Percentiles rank a stretch among this genome's conserved stretches.
These are phyloP conservation scores for Anarhynchus alexandrinus DNA, from an alignment of 2,113 vertebrate species.

Conservation along the genomic window DNA sequence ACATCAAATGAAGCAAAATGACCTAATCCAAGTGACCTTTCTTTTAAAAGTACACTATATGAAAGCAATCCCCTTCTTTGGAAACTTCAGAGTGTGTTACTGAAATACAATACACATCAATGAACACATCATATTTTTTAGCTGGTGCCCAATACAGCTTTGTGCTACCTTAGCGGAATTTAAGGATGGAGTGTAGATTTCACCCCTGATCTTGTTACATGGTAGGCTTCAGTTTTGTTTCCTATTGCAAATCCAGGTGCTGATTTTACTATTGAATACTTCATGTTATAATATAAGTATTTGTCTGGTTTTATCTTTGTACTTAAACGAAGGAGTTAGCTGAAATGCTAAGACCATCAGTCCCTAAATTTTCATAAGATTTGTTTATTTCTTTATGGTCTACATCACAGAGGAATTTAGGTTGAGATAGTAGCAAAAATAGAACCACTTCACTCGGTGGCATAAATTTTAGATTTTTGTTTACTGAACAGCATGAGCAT, in stretches of 20 bases:
- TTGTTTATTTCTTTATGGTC: neutral
- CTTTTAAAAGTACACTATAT: neutral
- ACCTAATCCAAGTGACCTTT: neutral
- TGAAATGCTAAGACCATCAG: neutral
- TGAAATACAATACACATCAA: neutral
- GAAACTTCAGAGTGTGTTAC: neutral
- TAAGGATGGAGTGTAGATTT: neutral
- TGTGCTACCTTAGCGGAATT: conserved; percentile 16
- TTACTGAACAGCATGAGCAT: neutral
- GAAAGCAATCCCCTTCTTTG: neutral
- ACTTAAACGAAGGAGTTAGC: neutral
- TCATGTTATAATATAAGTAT: neutral
- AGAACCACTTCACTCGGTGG: neutral
- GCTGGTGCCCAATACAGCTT: neutral
- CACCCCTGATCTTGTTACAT: neutral
- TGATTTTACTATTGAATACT: neutral
- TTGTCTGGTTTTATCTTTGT: neutral
- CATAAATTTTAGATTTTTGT: neutral
- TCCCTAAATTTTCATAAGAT: neutral
- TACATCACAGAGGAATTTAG: neutral
- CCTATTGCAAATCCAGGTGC: neutral
- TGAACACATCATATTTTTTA: neutral
- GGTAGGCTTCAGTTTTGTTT: neutral
- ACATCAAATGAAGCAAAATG: neutral
- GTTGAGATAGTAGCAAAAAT: neutral